Base-by-base conservation (phyloP, 2,888 invertebrate species). In the Melikaiella ostensackeni region DNA sequence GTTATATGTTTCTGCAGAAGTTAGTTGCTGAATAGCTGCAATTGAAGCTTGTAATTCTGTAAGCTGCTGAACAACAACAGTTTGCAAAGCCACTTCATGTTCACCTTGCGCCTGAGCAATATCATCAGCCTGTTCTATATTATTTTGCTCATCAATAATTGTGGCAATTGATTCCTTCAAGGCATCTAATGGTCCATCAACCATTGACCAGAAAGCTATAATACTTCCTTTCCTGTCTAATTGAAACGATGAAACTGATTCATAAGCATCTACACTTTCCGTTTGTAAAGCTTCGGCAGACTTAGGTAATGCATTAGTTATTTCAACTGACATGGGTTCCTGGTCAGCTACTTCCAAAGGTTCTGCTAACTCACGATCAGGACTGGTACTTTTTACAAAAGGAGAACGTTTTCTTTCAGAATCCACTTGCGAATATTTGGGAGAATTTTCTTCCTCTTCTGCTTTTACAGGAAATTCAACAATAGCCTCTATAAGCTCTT, bases 161-260 rank as follows among this genome's bases (percentile, higher is more conserved):
- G 89, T 85, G 2, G 91, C 91, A 57, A 93, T 89, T 27, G 88
- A 93, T 85, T 78, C 87, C 85, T 91, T 89, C 19, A 93, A 82
- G 16, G 92, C 90, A 35, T 91, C 89, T 61, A 93, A 84, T n/a
- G 84, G 84, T 74, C 77, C 77, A n/a, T 83, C 80, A 19, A 86
- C 84, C 24, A 84, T 57, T 9, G 84, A 84, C 80, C 84, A 80
- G 9, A 84, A 63, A 7, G 82, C 82, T 8, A 77, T 57, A 9
- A 82, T 42, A 76, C 81, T 83, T 42, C 81, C 74, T 61, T 79
- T 76, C 63, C 61, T 70, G n/a, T 80, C 80, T 21, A 62, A 57
- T 9, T 75, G 11, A 9, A 82, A 38, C 21, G 80, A 63, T 55
- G 76, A 24, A 24, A 77, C 61, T 19, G 74, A 46, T 77, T 84